Conservation (phyloP, 2,888 invertebrate genomes). For the Dryocosmus kuriphilus region DNA sequence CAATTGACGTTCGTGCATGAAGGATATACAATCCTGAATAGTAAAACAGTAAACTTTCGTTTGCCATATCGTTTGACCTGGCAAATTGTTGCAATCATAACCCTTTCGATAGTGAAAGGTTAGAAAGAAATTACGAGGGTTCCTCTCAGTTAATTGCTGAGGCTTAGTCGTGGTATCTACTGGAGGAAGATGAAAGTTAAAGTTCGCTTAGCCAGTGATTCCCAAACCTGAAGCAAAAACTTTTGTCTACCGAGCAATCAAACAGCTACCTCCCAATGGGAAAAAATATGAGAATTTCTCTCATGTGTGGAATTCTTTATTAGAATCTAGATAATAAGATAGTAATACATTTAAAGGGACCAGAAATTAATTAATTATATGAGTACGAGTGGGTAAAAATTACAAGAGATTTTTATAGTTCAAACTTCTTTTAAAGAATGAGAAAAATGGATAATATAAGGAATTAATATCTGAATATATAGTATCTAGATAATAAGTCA, state of each 20-base stretch:
- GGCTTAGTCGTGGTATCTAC: background rate
- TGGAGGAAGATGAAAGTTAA: slow-evolving; percentile 27
- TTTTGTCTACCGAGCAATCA: background rate
- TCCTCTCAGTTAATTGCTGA: background rate
- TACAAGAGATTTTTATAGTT: no score
- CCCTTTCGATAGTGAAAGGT: slow-evolving; percentile 3
- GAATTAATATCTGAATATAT: no score
- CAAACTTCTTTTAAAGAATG: no score
- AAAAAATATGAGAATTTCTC: slow-evolving; percentile 19
- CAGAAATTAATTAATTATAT: background rate
- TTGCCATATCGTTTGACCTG: background rate
- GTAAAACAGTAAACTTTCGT: background rate
- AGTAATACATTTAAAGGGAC: background rate
- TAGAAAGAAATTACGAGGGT: slow-evolving; percentile 15
- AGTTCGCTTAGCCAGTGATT: background rate
- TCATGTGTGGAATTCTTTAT: background rate
- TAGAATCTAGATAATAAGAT: background rate
- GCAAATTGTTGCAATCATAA: slow-evolving; percentile 1
- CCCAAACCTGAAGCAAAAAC: background rate
- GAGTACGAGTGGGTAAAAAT: no score
- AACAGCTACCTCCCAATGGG: background rate
- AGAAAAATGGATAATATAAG: no score
- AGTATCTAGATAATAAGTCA: no score
- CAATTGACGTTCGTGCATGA: background rate
- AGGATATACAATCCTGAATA: background rate